Base-by-base conservation (phyloP, 2,797 vertebrate species). In the Delichon dasypus region DNA sequence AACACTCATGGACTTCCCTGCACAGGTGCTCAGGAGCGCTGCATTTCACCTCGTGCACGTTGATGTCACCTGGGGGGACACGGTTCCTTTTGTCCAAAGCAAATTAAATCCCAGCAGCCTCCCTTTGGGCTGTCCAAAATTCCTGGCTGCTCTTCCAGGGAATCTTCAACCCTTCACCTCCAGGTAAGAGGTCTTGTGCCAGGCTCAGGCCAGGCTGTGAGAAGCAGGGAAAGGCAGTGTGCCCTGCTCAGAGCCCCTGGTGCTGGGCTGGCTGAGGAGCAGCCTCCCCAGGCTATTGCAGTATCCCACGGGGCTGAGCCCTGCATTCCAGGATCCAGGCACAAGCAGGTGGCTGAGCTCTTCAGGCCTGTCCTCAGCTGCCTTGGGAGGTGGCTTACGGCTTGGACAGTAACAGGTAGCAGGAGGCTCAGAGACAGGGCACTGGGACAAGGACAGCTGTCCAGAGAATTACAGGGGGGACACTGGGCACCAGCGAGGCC, bases 341-440 rank as follows among this genome's bases (percentile, higher is more conserved):
- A n/a, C 40, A 36, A 30, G 26, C 8, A 27, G 51, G 30, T 22
- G 34, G 32, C 42, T 65, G 77, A 92, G 66, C 32, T 57, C 36
- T 15, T 23, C 10, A 2, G 40, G 16, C 7, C 42, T 4, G 1
- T 54, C 36, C 36, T 34, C 53, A 54, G 48, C 36, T 48, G 48
- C 47, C 40, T 12, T 1, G 11, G n/a, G 45, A 58, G 12, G 55
- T 10, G 40, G 22, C 55, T 66, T 2, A 1, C 2, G 34, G n/a
- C 34, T 79, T 4, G 8, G 16, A 7, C 1, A 0, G 0, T 13
- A 16, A 5, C 38, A 27, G 50, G 58, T 19, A 73, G 30, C 19
- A 4, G 11, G 15, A 27, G 20, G 25, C 29, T 70, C n/a, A 27
- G 3, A 2, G 48, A 2, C 29, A 29, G 2, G 5, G 48, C 22